Percentiles rank a stretch among this genome's conserved stretches.
Conservation (phyloP, 2,113 vertebrate species). For the Ursus arctos region DNA sequence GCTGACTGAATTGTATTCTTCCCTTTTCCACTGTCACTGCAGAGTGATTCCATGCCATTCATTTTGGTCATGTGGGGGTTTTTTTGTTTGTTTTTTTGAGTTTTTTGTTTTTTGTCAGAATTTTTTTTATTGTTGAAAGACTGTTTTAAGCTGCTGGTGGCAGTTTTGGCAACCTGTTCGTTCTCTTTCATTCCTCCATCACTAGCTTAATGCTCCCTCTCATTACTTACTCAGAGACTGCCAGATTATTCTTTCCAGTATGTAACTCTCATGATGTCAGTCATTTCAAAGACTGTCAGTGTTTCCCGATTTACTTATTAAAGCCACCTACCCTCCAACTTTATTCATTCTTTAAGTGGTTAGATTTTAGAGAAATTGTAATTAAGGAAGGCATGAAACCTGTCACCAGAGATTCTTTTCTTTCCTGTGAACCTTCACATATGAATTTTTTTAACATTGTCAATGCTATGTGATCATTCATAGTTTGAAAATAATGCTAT, state of each 20-base stretch:
- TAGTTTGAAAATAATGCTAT: constrained; percentile 40
- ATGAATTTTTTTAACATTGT: background rate
- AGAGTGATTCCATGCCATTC: background rate
- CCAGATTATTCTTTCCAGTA: background rate
- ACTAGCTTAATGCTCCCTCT: background rate
- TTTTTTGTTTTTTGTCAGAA: background rate
- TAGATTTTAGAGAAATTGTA: constrained; percentile 38
- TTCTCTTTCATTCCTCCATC: background rate
- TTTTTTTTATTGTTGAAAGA: constrained; percentile 20
- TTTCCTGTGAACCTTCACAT: background rate
- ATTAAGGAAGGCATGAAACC: background rate
- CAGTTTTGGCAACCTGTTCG: constrained; percentile 41
- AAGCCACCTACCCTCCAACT: background rate
- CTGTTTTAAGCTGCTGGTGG: background rate
- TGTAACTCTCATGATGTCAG: background rate
- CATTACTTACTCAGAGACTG: background rate
- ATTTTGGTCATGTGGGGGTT: background rate
- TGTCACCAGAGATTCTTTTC: background rate
- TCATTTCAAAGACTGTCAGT: background rate
- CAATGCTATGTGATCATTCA: background rate
- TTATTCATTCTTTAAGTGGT: background rate
- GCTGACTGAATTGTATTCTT: constrained; percentile 13
- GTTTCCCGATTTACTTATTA: background rate
- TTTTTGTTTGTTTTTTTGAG: background rate
- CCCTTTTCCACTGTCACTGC: background rate